phyloP scores from a whole-genome alignment of 2,113 vertebrate species.

The Monopterus albus region DNA sequence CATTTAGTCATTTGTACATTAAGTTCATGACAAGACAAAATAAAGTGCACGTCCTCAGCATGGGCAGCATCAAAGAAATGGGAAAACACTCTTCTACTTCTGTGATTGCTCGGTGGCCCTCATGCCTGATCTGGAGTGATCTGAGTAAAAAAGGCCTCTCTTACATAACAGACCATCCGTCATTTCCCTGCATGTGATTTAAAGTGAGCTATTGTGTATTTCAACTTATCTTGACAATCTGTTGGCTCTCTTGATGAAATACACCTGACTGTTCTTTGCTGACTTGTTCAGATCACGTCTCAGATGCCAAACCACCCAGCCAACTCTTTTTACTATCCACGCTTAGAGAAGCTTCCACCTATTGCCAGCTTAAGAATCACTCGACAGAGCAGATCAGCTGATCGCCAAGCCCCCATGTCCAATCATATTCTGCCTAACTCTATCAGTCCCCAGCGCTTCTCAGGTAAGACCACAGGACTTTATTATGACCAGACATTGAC shows the following conservation, averaged over 20 bases:
- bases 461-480: constrained; percentile 61
- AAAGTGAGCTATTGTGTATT: constrained; percentile 29
- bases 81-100: constrained; percentile 38
- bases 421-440: constrained; percentile 84
- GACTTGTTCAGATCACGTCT: constrained; percentile 79
- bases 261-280: constrained; percentile 13
- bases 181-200: constrained; percentile 33
- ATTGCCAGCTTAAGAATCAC: constrained; percentile 78
- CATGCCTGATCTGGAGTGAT: constrained; percentile 47
- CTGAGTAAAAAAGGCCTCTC: constrained; percentile 21
- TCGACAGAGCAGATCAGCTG: constrained; percentile 64
- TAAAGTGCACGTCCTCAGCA: neutral
- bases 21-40: neutral
- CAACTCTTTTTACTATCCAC: constrained; percentile 85
- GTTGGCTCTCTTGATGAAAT: constrained; percentile 31
- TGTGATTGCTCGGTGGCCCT: constrained; percentile 44
- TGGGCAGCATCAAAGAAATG: constrained; percentile 7
- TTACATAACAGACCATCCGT: constrained; percentile 48
- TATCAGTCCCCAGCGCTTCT: constrained; percentile 72
- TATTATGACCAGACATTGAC: no score
- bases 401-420: constrained; percentile 75
- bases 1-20: neutral
- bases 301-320: constrained; percentile 85
- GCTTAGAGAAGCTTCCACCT: constrained; percentile 80
- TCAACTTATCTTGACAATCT: constrained; percentile 22